These are phyloP conservation scores for Adineta ricciae DNA, from an alignment of 2,888 invertebrate species.

Conservation along the genomic window DNA sequence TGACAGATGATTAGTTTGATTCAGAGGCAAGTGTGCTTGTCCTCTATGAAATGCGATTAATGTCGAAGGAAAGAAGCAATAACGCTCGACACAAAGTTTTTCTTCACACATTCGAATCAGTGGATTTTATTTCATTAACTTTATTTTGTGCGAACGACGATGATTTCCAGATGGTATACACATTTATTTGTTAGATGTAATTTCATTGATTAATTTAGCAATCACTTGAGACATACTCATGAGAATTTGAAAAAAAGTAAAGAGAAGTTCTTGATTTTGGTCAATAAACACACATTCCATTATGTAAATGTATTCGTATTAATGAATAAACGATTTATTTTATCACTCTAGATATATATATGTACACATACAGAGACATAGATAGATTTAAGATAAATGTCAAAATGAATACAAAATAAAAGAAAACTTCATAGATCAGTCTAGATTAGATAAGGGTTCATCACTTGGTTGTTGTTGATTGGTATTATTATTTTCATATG, in stretches of 20 bases:
- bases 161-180: not conserved
- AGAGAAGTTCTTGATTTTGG: not conserved
- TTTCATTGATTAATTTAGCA: not conserved
- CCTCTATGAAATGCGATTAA: not conserved
- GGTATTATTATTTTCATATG: not conserved
- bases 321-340: slow-evolving; percentile 1
- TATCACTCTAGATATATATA: slow-evolving; percentile 2
- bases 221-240: not conserved
- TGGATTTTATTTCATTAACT: not conserved
- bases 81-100: not conserved
- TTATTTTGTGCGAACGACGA: not conserved
- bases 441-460: not conserved
- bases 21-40: not conserved
- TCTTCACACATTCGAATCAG: not conserved
- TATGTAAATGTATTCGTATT: not conserved
- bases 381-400: slow-evolving; percentile 1
- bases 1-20: not conserved
- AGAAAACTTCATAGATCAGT: not conserved
- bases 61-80: not conserved
- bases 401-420: slow-evolving; percentile 15
- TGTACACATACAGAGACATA: not conserved
- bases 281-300: not conserved
- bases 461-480: not conserved
- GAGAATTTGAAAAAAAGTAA: not conserved
- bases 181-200: not conserved